A percentile compares a stretch with the other conserved stretches of the same genome.
Evolutionary conservation across 2,888 invertebrate species (phyloP).

Genomic region (Cordylochernes scorpioides): DNA sequence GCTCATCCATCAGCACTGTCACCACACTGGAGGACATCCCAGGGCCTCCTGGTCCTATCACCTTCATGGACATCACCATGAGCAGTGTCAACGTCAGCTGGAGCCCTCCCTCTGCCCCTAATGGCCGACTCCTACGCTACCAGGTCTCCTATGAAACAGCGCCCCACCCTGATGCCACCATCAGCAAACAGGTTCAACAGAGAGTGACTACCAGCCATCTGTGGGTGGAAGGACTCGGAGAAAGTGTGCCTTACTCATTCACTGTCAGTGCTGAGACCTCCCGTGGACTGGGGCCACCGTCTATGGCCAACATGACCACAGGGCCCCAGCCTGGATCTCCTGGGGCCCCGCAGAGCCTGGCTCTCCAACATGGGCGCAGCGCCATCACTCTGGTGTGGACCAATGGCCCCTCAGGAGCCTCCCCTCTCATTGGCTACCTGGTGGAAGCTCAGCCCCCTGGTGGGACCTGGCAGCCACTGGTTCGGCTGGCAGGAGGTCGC

Average conservation of each 20-base stretch:
- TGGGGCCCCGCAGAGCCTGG: conserved; percentile 41
- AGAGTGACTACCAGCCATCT: conserved; percentile 49
- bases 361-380: conserved; percentile 45
- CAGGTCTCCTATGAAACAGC: conserved; percentile 72
- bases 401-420: conserved; percentile 54
- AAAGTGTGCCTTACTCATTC: conserved; percentile 79
- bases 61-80: conserved; percentile 78
- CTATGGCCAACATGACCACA: conserved; percentile 47
- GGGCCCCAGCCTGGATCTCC: conserved; percentile 72
- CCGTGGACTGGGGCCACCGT: conserved; percentile 52
- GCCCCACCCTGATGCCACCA: conserved; percentile 69
- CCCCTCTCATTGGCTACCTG: conserved; percentile 64
- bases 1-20: conserved; percentile 47
- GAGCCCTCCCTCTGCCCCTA: conserved; percentile 61
- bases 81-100: conserved; percentile 70
- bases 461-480: conserved; percentile 53
- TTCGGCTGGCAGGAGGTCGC: conserved; percentile 54
- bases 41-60: conserved; percentile 48
- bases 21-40: conserved; percentile 51
- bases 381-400: conserved; percentile 64
- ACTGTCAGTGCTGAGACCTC: conserved; percentile 70
- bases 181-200: conserved; percentile 80
- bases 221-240: conserved; percentile 57
- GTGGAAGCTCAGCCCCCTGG: conserved; percentile 32
- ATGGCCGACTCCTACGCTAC: conserved; percentile 71